phyloP scores from a whole-genome alignment of 2,113 vertebrate genomes.

The Antechinus flavipes region DNA sequence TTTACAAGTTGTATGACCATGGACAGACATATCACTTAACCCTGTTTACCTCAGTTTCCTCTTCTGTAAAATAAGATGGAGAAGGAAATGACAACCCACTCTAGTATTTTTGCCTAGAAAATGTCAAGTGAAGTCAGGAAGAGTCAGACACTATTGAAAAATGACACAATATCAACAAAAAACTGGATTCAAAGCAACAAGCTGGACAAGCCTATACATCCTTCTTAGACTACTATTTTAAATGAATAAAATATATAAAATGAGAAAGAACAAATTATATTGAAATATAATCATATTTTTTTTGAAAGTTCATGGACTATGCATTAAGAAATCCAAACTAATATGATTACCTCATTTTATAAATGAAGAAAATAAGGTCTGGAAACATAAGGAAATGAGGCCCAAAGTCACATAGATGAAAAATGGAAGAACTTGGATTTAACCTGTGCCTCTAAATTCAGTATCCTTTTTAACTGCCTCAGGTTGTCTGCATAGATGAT shows the following conservation, averaged over 20 bases:
- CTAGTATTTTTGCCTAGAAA: neutral
- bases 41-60: neutral
- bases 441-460: neutral
- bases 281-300: neutral
- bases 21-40: neutral
- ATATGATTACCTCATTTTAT: neutral
- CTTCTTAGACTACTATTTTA: neutral
- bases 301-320: neutral
- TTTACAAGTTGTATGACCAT: neutral
- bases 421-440: neutral
- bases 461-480: neutral
- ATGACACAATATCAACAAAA: neutral
- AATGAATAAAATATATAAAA: neutral
- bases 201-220: neutral
- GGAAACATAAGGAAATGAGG: neutral
- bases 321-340: neutral
- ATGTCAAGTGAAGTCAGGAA: neutral
- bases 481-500: neutral
- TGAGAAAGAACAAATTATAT: neutral
- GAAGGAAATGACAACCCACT: neutral
- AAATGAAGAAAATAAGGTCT: neutral
- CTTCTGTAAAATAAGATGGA: neutral
- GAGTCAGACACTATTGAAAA: neutral
- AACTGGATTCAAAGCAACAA: neutral
- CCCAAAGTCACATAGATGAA: neutral